Evolutionary conservation across 2,797 vertebrate genomes (phyloP).

Genomic region (Cossypha dichroa): DNA sequence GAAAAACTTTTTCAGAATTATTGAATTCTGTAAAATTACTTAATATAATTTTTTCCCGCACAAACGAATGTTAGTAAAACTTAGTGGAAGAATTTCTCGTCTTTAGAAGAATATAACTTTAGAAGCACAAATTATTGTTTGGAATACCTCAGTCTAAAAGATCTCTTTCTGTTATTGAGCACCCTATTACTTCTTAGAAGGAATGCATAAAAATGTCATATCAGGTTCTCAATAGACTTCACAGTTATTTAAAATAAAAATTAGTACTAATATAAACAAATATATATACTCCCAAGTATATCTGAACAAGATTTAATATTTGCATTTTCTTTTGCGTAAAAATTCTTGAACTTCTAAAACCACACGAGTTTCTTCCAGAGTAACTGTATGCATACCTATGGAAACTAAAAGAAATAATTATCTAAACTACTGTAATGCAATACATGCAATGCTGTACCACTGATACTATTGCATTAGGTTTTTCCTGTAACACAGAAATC

Average conservation of each 20-base stretch:
- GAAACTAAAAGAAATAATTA: not conserved
- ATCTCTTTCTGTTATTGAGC: not conserved
- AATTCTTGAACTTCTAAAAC: not conserved
- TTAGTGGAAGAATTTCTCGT: not conserved
- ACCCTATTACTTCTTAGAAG: not conserved
- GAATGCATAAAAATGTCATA: not conserved
- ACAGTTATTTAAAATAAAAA: not conserved
- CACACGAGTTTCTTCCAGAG: not conserved
- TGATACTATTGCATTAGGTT: not conserved
- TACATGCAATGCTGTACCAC: not conserved
- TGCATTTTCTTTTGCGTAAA: not conserved
- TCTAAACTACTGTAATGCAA: not conserved
- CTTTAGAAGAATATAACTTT: not conserved
- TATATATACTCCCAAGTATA: not conserved
- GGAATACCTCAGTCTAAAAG: not conserved
- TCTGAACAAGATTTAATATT: not conserved
- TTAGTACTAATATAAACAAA: not conserved
- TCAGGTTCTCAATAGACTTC: not conserved
- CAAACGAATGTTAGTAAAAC: not conserved
- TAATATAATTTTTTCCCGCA: rapidly evolving
- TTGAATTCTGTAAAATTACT: not conserved
- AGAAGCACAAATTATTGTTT: not conserved
- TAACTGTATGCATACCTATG: not conserved
- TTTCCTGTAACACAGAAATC: not conserved
- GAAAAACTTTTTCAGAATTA: not conserved